A percentile compares a stretch with the other conserved stretches of the same genome.
These are phyloP conservation scores for Lates japonicus DNA, from an alignment of 2,797 vertebrate genomes.

Conservation along the genomic window DNA sequence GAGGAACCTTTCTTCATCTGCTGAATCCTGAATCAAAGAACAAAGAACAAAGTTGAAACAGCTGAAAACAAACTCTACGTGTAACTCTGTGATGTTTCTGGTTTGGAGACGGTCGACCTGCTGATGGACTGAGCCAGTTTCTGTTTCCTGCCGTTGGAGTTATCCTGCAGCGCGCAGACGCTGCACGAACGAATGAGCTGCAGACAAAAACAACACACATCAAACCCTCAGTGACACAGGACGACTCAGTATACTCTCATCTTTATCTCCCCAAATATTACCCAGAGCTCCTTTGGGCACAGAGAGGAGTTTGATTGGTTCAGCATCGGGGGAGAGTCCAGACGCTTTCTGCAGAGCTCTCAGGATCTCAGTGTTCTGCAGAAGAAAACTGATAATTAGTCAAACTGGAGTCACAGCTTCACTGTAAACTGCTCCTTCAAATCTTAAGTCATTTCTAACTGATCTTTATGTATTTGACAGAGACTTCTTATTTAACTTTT, in stretches of 20 bases:
- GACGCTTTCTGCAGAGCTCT: constrained; percentile 85
- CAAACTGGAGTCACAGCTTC: too few relatives aligned
- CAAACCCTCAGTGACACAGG: too few relatives aligned
- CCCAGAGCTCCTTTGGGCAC: constrained; percentile 83
- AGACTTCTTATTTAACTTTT: too few relatives aligned
- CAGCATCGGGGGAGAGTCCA: constrained; percentile 76
- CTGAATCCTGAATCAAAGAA: constrained; percentile 69
- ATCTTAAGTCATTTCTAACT: too few relatives aligned
- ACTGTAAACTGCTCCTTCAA: too few relatives aligned
- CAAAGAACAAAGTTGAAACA: not conserved
- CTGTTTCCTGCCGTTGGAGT: constrained; percentile 59
- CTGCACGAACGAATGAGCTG: constrained; percentile 83
- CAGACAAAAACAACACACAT: too few relatives aligned
- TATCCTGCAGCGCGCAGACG: constrained; percentile 76
- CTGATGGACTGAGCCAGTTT: constrained; percentile 72
- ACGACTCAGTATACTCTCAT: too few relatives aligned
- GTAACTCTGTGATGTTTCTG: not conserved
- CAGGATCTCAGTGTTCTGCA: constrained; percentile 86
- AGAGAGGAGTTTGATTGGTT: constrained; percentile 81
- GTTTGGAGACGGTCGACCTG: constrained; percentile 46
- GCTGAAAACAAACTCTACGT: too few relatives aligned
- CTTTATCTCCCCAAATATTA: constrained; percentile 29
- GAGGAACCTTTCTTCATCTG: constrained; percentile 74
- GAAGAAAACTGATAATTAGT: not conserved
- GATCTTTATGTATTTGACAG: too few relatives aligned